Evolutionary conservation across 2,888 invertebrate species (phyloP), one percentile per base, ranked within the genome.

Genomic region (Halictus quadricinctus): DNA sequence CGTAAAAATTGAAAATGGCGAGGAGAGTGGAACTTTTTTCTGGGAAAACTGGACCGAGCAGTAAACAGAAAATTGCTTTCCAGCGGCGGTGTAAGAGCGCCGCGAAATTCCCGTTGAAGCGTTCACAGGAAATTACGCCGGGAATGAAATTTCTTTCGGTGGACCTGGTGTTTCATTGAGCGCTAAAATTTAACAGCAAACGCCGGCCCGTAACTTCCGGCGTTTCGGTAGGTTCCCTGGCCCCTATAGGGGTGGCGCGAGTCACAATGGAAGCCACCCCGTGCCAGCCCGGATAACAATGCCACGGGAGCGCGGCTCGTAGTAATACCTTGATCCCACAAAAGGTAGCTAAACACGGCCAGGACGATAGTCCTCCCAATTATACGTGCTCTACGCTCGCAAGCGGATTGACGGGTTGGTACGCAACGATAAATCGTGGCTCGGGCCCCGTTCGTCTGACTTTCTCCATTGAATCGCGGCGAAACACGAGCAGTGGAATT

Each of bases 281-380:
- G 73, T 70, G 85, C 54, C 82, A 80, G 43, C 64, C 78, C 80
- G 79, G 85, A 86, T 88, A 90, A 91, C 91, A 91, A 90, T 90
- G 86, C 73, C 64, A 72, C 58, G 81, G 86, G 76, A 88, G 87
- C 86, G 79, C 83, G 85, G 87, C 58, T 81, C 80, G 70, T 76
- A 79, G 89, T 91, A 93, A 93, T 92, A 89, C 92, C 91, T 92
- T 93, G 91, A 93, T 93, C 92, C 90, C 88, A 91, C 91, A 92
- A 91, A 92, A 91, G 91, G 90, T 91, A 90, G 87, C 91, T 88
- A 90, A 91, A 91, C 89, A 89, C 84, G 89, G 79, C 89, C 84
- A 85, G 83, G 86, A 85, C 90, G 90, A 86, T 85, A 82, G 90
- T 89, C 91, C 89, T 91, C 84, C 91, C 91, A 92, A 92, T 93